A percentile compares a stretch with the other conserved stretches of the same genome.
These are phyloP conservation scores for Gymnodraco acuticeps DNA, from an alignment of 2,797 vertebrate species.

Conservation along the genomic window DNA sequence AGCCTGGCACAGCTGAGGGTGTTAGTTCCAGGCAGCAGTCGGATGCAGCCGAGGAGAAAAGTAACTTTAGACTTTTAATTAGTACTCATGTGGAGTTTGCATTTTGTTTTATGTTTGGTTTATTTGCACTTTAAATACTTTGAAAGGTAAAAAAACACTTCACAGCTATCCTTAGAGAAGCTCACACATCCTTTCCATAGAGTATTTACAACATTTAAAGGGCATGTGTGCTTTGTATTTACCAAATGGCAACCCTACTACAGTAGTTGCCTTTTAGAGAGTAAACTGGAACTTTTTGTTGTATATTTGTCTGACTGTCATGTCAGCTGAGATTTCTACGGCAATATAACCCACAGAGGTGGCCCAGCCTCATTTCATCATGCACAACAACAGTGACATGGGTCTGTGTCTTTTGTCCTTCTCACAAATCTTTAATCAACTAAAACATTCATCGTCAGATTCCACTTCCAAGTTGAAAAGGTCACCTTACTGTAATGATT, in stretches of 20 bases:
- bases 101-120: slow-evolving; percentile 27
- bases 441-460: neutral
- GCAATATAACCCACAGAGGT: neutral
- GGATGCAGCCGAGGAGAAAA: slow-evolving; percentile 11
- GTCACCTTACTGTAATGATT: too few relatives aligned
- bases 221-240: neutral
- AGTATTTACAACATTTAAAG: slow-evolving; percentile 27
- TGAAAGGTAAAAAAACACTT: slow-evolving; percentile 12
- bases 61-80: slow-evolving; percentile 54
- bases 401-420: neutral
- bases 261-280: slow-evolving; percentile 7
- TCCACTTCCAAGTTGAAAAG: neutral
- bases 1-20: slow-evolving; percentile 30
- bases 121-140: slow-evolving; percentile 21
- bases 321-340: neutral
- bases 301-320: neutral
- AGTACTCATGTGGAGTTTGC: slow-evolving; percentile 27
- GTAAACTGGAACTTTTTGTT: slow-evolving; percentile 17
- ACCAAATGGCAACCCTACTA: neutral
- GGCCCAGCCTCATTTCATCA: neutral
- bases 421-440: slow-evolving; percentile 6
- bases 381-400: neutral
- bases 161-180: slow-evolving; percentile 13
- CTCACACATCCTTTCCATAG: neutral
- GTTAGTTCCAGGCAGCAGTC: slow-evolving; percentile 6